These are phyloP conservation scores for Thera britannica DNA, from an alignment of 2,888 invertebrate genomes.

Conservation along the genomic window DNA sequence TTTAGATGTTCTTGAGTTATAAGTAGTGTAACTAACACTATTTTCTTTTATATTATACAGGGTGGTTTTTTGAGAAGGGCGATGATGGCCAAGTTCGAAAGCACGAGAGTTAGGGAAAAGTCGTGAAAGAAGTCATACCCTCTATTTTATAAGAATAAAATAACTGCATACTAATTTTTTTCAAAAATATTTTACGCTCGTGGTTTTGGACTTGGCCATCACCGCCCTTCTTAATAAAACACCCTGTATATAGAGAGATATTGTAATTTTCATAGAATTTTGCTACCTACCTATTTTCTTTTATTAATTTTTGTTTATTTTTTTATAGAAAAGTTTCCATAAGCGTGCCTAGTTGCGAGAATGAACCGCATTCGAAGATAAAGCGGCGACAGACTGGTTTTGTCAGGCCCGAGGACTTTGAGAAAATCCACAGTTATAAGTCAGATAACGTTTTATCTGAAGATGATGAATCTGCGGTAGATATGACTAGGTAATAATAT, in stretches of 20 bases:
- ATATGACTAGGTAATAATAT: conserved; percentile 18
- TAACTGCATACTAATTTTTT: no score
- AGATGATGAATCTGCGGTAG: conserved; percentile 29
- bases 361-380: conserved; percentile 49
- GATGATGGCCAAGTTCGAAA: no score
- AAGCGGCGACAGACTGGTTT: conserved; percentile 68
- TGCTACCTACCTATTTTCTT: conserved; percentile 28
- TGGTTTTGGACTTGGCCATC: no score
- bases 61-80: no score
- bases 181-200: no score
- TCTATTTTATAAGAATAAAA: no score
- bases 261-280: no score
- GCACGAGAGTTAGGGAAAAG: no score
- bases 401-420: conserved; percentile 52
- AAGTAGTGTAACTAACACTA: no score
- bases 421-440: conserved; percentile 43
- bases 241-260: conserved; percentile 22
- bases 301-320: conserved; percentile 20
- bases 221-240: neutral
- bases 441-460: conserved; percentile 10
- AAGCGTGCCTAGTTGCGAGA: conserved; percentile 40
- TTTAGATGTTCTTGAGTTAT: no score
- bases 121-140: no score
- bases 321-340: conserved; percentile 65
- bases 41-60: no score